Evolutionary conservation across 2,888 invertebrate species (phyloP), one percentile per base, ranked within the genome.

Genomic region (Melipona bicolor): DNA sequence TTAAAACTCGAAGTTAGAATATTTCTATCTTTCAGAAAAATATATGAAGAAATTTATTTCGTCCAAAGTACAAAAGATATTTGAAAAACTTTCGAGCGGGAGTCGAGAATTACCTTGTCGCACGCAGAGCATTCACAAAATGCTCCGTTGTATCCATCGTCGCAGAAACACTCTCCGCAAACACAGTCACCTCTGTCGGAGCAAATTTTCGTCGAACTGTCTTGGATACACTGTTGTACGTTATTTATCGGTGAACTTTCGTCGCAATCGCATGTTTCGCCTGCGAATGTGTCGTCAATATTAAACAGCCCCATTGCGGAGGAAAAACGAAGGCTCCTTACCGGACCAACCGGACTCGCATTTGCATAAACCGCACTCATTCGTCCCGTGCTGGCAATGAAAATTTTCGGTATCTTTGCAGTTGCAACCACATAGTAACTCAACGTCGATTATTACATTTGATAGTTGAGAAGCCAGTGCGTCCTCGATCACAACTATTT

Each of bases 101-200:
- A 49, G 19, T 69, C 0, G 5, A 13, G 32, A 4, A 19, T 73
- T 85, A 96, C 96, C 93, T 95, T 94, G 62, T 95, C 95, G 87
- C 97, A 97, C 1, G 95, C 94, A 62, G 95, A 95, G 91, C 96
- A 97, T 93, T 97, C 96, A 90, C 97, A 97, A 91, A 94, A 97
- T 36, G 95, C 94, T 24, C 97, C 97, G 73, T 91, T 95, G 88
- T 94, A 96, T 2, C 96, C 96, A 0, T 91, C 89, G 91, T 96
- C 96, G 92, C 98, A 98, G 43, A 95, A 94, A 93, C 98, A 98
- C 79, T 94, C 95, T 54, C 97, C 97, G 92, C 98, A 98, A 67
- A 96, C 95, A 92, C 98, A 98, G 87, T 96, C 96, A 0, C 98
- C 98, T 9, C 96, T 96, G 79, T 96, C 96, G 0, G 97, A 96